Evolutionary conservation across 2,888 invertebrate genomes (phyloP), one percentile per base, ranked within the genome.

Genomic region (Ophioninae sp.): DNA sequence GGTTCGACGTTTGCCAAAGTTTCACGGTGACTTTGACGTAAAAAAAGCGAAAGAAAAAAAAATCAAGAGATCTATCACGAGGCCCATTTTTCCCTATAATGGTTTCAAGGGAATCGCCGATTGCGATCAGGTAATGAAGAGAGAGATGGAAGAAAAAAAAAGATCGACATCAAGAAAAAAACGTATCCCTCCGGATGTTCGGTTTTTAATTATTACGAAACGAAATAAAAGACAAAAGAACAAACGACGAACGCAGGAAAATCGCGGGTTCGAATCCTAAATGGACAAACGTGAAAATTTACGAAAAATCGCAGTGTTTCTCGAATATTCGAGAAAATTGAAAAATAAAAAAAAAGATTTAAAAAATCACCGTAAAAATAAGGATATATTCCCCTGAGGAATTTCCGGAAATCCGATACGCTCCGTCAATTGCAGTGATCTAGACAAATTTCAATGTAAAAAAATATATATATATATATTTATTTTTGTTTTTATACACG

Each of bases 151-250:
- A 82, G 71, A 86, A 83, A 88, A 90, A 86, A 86, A 83, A 89
- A 89, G 89, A 91, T 90, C 86, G 90, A 90, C 76, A 90, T 89
- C 89, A 74, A 65, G 85, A 71, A 9, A 22, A 79, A 85, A 82
- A 74, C 72, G 56, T n/a, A n/a, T n/a, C 44, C 37, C 44, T 81
- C 85, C 68, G 84, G 72, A 85, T 83, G 85, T 86, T 85, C 82
- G 73, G 77, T 82, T 90, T 91, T 39, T 61, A 82, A 67, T 76
- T 37, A 74, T 61, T n/a, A n/a, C n/a, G n/a, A n/a, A n/a, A n/a
- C n/a, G n/a, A n/a, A n/a, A n/a, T n/a, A n/a, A n/a, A n/a, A n/a
- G n/a, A n/a, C n/a, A n/a, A n/a, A n/a, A n/a, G n/a, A n/a, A n/a
- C n/a, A n/a, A n/a, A n/a, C n/a, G 68, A 6, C 51, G 64, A 61